Percentiles rank a stretch among this genome's conserved stretches.
These are phyloP conservation scores for Phenganax stokvisi DNA, from an alignment of 92 coral and sea anemone genomes.

Conservation along the genomic window DNA sequence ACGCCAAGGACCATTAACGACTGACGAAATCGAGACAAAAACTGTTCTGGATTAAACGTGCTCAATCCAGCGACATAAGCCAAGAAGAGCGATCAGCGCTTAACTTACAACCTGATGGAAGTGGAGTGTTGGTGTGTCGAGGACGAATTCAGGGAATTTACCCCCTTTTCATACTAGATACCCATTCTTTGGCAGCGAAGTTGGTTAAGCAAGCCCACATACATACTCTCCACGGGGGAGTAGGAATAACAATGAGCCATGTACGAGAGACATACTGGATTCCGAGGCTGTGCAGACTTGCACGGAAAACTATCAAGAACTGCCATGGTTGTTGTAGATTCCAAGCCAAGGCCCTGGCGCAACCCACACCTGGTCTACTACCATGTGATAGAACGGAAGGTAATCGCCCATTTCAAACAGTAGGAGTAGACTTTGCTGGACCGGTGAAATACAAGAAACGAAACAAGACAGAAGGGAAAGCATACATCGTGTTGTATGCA, in stretches of 20 bases:
- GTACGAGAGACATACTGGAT: constrained; percentile 52
- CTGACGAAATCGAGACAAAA: neutral
- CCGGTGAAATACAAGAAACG: constrained; percentile 50
- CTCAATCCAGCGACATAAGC: neutral
- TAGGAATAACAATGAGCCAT: constrained; percentile 51
- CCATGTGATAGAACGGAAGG: constrained; percentile 47
- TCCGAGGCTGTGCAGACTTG: constrained; percentile 48
- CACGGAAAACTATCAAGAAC: constrained; percentile 40
- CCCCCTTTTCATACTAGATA: constrained; percentile 37
- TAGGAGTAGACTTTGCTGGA: constrained; percentile 48
- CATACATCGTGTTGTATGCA: constrained; percentile 25
- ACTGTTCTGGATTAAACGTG: neutral
- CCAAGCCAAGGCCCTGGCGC: constrained; percentile 30
- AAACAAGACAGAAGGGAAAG: constrained; percentile 45
- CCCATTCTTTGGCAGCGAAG: constrained; percentile 36
- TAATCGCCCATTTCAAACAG: constrained; percentile 43
- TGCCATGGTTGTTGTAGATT: neutral
- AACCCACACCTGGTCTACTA: constrained; percentile 53
- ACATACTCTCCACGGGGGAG: constrained; percentile 54
- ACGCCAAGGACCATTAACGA: neutral
- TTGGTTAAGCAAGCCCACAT: constrained; percentile 43
- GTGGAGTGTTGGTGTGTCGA: constrained; percentile 40
- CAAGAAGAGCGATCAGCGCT: constrained; percentile 39
- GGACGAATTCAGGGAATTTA: constrained; percentile 50
- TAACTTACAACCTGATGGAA: constrained; percentile 34